Evolutionary conservation across 1,140 invertebrate genomes (phyloP).

Genomic region (Drosophila paulistorum): DNA sequence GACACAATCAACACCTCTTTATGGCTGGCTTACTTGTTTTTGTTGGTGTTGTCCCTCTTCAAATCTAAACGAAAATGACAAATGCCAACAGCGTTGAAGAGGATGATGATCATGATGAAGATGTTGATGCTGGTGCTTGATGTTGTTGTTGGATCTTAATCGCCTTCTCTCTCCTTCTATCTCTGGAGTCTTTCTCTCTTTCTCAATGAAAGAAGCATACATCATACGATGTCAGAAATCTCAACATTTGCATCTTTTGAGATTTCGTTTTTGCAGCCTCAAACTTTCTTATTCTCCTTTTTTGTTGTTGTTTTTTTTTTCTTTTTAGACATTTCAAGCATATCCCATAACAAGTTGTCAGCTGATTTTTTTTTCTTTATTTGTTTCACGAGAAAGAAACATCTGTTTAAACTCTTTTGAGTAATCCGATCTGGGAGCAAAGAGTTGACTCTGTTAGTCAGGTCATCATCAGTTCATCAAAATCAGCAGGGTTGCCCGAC

Average conservation of each 20-base stretch:
- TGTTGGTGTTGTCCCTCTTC: slow-evolving; percentile 50
- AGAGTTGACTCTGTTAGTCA: slow-evolving; percentile 48
- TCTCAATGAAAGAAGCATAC: slow-evolving; percentile 19
- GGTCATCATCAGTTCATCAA: slow-evolving; percentile 53
- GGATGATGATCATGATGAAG: slow-evolving; percentile 24
- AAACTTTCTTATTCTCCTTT: slow-evolving; percentile 23
- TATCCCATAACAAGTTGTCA: slow-evolving; percentile 51
- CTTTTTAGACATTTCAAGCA: slow-evolving; percentile 39
- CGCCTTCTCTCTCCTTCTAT: slow-evolving; percentile 27
- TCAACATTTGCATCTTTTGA: slow-evolving; percentile 73
- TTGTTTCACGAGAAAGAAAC: slow-evolving; percentile 25
- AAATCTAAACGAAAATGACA: slow-evolving; percentile 76
- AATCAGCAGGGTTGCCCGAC: slow-evolving; percentile 27
- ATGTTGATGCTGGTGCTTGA: background rate
- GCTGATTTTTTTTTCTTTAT: slow-evolving; percentile 35
- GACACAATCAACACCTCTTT: slow-evolving; percentile 80
- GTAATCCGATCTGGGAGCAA: slow-evolving; percentile 67
- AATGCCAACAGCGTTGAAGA: slow-evolving; percentile 67
- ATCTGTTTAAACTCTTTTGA: slow-evolving; percentile 29
- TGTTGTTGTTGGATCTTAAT: slow-evolving; percentile 52
- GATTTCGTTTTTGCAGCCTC: slow-evolving; percentile 29
- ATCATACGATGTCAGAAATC: slow-evolving; percentile 56
- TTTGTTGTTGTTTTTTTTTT: background rate
- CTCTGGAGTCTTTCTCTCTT: background rate
- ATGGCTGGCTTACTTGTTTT: slow-evolving; percentile 23